phyloP scores from a whole-genome alignment of 2,888 invertebrate genomes.

The Atrina japonica region DNA sequence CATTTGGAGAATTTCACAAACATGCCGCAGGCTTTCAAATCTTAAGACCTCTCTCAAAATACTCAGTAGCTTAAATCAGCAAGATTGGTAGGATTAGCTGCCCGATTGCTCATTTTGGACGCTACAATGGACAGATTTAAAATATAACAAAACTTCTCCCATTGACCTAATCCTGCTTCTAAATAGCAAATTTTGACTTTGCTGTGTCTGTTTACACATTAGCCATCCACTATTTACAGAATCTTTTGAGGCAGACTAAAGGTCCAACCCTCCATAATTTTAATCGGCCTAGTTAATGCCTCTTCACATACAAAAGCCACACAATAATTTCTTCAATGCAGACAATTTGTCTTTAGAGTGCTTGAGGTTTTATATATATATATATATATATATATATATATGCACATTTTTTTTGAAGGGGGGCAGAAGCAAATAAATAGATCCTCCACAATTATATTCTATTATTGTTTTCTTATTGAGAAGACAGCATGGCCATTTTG shows the following conservation, averaged over 20 bases:
- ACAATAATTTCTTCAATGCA: no score
- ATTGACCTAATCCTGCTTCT: slow-evolving; percentile 31
- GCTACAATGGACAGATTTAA: slow-evolving; percentile 40
- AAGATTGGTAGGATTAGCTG: slow-evolving; percentile 32
- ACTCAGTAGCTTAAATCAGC: slow-evolving; percentile 24
- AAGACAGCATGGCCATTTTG: no score
- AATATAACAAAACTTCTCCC: slow-evolving; percentile 31
- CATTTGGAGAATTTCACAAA: slow-evolving; percentile 1
- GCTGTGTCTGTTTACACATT: slow-evolving; percentile 34
- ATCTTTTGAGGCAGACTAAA: neutral
- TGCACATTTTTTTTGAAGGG: no score
- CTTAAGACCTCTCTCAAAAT: slow-evolving; percentile 24
- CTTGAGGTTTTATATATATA: no score
- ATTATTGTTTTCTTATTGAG: no score
- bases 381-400: no score
- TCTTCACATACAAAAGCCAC: no score
- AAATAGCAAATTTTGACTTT: slow-evolving; percentile 22
- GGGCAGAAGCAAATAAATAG: no score
- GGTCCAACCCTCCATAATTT: slow-evolving; percentile 2
- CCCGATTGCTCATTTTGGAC: slow-evolving; percentile 32
- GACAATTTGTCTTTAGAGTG: no score
- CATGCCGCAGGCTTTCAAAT: slow-evolving; percentile 21
- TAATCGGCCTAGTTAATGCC: no score
- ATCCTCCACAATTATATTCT: no score
- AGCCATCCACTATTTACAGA: slow-evolving; percentile 14